Base-by-base conservation (phyloP, 2,888 invertebrate genomes). In the Orchesellides sinensis region DNA sequence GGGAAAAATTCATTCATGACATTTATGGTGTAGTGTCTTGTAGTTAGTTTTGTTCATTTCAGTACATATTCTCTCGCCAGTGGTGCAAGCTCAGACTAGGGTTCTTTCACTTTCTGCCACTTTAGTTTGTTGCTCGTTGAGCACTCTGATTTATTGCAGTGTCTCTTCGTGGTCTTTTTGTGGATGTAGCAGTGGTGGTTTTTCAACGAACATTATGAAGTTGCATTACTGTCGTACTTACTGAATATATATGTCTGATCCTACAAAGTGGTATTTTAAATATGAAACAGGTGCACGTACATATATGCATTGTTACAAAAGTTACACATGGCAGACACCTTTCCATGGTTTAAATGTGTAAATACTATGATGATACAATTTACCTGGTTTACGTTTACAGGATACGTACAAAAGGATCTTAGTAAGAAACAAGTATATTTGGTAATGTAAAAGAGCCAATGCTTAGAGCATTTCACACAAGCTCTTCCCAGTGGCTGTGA, bases 61-160 rank as follows among this genome's bases (percentile, higher is more conserved):
- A 17, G 12, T 35, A 5, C 47, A 8, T 17, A 47, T 47, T 47
- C n/a, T n/a, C n/a, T 47, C 47, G 25, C 54, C 25, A 10, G 6
- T 25, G 8, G 12, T 25, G 25, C 19, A 25, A 2, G 10, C 32
- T n/a, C n/a, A n/a, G n/a, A n/a, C n/a, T n/a, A n/a, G n/a, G n/a
- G n/a, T n/a, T n/a, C n/a, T 59, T 25, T 59, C 59, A 54, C 23
- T 23, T 21, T 12, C 32, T 29, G 14, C 32, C 59, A 59, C 59
- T 59, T 59, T 59, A 17, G 29, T 59, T 59, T 59, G n/a, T 25
- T 59, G 29, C 32, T 59, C 27, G 59, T 32, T 21, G 49, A 29
- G 32, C 59, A 59, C 14, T 59, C 59, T 59, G 59, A 59, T 59
- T 59, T 59, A 59, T 59, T 59, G 59, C 29, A 59, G 14, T 59